Evolutionary conservation across 2,113 vertebrate genomes (phyloP).

Genomic region (Hippocampus comes): DNA sequence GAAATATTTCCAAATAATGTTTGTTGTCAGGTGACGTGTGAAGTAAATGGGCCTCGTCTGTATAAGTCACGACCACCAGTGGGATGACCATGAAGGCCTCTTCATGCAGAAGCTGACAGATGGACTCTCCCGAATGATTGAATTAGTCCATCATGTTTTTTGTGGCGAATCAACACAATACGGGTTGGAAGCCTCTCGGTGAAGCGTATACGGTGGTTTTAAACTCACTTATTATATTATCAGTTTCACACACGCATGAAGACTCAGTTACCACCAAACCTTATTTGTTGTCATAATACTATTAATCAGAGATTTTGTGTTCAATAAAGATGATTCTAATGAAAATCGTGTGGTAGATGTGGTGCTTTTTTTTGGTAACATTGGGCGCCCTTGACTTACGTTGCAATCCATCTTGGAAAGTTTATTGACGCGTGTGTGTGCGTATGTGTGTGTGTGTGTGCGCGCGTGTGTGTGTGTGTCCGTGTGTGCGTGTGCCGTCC

Average conservation of each 20-base stretch:
- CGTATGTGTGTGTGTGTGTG: neutral
- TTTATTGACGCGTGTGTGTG: neutral
- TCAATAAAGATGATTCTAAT: constrained; percentile 53
- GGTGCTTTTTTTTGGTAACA: neutral
- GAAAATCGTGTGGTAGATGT: neutral
- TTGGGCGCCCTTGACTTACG: neutral
- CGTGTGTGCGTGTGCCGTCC: neutral
- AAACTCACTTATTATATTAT: neutral
- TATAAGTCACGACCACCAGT: constrained; percentile 1
- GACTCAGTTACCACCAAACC: neutral
- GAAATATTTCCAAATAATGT: neutral
- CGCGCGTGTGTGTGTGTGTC: neutral
- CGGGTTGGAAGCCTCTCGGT: neutral
- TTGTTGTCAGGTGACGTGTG: neutral
- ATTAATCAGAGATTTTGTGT: constrained; percentile 13
- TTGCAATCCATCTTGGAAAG: neutral
- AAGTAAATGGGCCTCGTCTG: neutral
- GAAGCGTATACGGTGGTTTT: neutral
- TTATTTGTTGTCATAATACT: neutral
- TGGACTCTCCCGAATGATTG: neutral
- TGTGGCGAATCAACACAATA: constrained; percentile 3
- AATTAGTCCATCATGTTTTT: neutral
- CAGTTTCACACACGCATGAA: neutral
- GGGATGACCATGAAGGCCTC: constrained; percentile 3
- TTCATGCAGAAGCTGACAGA: neutral